These are phyloP conservation scores for Drosophila bocki DNA, from an alignment of 1,140 invertebrate species.

Conservation along the genomic window DNA sequence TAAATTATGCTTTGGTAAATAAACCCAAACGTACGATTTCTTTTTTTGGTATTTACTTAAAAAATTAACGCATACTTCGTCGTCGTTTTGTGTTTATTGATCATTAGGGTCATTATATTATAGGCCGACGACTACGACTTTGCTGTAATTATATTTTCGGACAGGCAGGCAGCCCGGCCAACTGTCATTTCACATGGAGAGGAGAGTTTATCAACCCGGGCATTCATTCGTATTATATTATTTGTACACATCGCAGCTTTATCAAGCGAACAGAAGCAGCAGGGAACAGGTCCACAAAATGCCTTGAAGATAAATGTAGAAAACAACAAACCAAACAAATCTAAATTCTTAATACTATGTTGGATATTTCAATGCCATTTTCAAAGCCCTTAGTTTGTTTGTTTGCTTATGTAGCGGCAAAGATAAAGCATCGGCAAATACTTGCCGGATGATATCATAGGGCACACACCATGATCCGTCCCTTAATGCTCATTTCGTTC, in stretches of 20 bases:
- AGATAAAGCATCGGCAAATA: conserved; percentile 68
- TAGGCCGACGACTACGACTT: conserved; percentile 3
- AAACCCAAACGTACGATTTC: conserved; percentile 47
- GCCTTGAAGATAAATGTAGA: conserved; percentile 69
- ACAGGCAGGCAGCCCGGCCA: conserved; percentile 26
- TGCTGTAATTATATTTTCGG: conserved; percentile 49
- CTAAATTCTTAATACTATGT: conserved; percentile 61
- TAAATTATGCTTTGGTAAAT: conserved; percentile 74
- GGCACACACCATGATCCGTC: conserved; percentile 32
- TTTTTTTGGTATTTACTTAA: conserved; percentile 67
- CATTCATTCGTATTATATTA: conserved; percentile 25
- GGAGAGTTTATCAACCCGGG: conserved; percentile 72
- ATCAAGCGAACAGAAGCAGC: conserved; percentile 44
- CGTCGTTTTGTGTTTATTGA: conserved; percentile 65
- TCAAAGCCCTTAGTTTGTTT: conserved; percentile 20
- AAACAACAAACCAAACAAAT: conserved; percentile 18
- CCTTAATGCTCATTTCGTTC: neutral
- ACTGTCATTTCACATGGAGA: conserved; percentile 71
- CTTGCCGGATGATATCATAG: conserved; percentile 75
- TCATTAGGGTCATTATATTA: conserved; percentile 74
- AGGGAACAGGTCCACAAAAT: conserved; percentile 39
- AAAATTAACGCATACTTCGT: conserved; percentile 72
- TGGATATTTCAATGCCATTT: conserved; percentile 55
- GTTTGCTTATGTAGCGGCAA: conserved; percentile 20
- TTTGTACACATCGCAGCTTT: conserved; percentile 67